Conservation (phyloP, 2,888 invertebrate genomes). For the Polia nebulosa region DNA sequence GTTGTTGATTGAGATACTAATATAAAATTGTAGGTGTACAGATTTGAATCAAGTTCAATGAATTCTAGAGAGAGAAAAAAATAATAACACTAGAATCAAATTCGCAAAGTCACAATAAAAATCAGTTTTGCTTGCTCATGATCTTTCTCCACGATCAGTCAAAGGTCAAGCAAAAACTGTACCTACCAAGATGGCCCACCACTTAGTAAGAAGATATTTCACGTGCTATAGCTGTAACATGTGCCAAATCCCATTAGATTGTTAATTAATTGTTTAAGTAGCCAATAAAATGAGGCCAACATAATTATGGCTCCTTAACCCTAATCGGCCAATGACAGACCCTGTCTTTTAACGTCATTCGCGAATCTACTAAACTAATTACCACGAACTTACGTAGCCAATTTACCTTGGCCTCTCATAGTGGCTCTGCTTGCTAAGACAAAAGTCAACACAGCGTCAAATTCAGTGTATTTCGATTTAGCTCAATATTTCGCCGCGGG, state of each 20-base stretch:
- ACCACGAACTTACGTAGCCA: slow-evolving; percentile 12
- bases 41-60: slow-evolving; percentile 35
- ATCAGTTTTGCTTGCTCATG: not conserved
- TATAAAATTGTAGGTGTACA: slow-evolving; percentile 41
- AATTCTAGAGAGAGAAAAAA: not conserved
- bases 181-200: slow-evolving; percentile 15
- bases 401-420: slow-evolving; percentile 9
- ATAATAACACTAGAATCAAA: not conserved
- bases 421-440: not conserved
- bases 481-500: not conserved
- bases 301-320: slow-evolving; percentile 44
- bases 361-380: slow-evolving; percentile 39
- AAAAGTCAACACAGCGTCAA: not conserved
- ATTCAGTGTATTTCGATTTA: not conserved
- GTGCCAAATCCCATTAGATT: slow-evolving; percentile 22
- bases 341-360: slow-evolving; percentile 50
- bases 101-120: not conserved
- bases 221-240: not conserved
- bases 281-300: slow-evolving; percentile 38
- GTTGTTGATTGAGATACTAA: slow-evolving; percentile 38
- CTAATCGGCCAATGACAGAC: slow-evolving; percentile 44
- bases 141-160: slow-evolving; percentile 8
- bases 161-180: slow-evolving; percentile 29
- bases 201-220: slow-evolving; percentile 27
- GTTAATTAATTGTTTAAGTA: slow-evolving; percentile 25